Conservation (phyloP, 53 echinoderm and acorn worm species). For the Arbacia lixula region DNA sequence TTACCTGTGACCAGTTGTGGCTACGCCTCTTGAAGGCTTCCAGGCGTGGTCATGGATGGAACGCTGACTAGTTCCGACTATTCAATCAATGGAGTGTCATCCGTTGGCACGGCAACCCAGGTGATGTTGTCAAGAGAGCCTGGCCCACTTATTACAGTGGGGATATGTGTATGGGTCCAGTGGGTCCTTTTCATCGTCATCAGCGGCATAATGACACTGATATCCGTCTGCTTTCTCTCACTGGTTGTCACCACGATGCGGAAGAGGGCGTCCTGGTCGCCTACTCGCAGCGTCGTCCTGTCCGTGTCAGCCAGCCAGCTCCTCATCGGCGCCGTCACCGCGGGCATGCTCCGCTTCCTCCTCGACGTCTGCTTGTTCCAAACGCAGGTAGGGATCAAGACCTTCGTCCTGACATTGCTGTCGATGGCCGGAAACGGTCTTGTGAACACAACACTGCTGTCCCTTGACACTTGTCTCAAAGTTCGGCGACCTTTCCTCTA, state of each 20-base stretch:
- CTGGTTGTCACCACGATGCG: not conserved
- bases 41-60: no score
- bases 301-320: constrained; percentile 5
- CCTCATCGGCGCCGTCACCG: not conserved
- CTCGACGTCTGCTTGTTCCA: not conserved
- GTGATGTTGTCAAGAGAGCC: no score
- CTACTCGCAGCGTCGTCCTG: constrained; percentile 5
- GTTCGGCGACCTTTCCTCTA: constrained; percentile 3
- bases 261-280: constrained; percentile 3
- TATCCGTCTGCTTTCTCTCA: not conserved
- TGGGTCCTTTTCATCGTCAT: no score
- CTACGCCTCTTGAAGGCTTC: no score
- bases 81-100: no score
- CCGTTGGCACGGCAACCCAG: no score
- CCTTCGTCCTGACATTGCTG: not conserved
- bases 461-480: not conserved
- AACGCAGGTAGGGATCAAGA: constrained; percentile 12
- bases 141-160: no score
- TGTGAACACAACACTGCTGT: not conserved
- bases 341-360: not conserved
- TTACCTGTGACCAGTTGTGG: no score
- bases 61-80: no score
- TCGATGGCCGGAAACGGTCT: not conserved
- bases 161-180: no score
- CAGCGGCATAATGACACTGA: no score